phyloP scores from a whole-genome alignment of 2,113 vertebrate genomes.

The Turnix velox region DNA sequence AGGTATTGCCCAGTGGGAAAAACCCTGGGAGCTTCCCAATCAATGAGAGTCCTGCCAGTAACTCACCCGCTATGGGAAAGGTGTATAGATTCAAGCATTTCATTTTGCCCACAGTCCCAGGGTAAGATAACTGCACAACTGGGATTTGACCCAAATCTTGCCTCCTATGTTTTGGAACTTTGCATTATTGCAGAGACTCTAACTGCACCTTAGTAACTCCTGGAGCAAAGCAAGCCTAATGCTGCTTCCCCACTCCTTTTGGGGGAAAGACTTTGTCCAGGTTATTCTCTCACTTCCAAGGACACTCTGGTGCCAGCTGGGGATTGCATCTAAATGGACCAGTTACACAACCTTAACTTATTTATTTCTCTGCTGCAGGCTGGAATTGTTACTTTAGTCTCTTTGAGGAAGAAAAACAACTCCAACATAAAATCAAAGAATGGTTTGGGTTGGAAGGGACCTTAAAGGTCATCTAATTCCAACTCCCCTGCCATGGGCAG shows the following conservation, averaged over 20 bases:
- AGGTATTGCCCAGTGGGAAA: neutral
- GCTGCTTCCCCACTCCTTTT: neutral
- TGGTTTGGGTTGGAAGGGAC: too few relatives aligned
- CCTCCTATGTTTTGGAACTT: neutral
- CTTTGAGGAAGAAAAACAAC: neutral
- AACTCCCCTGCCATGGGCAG: too few relatives aligned
- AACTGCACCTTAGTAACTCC: neutral
- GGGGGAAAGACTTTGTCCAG: neutral
- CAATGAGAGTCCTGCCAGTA: neutral
- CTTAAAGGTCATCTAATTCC: too few relatives aligned
- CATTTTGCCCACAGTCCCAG: neutral
- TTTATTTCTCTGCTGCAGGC: neutral
- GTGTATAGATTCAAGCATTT: neutral
- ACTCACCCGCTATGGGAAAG: neutral
- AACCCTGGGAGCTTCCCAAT: neutral
- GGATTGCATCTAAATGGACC: neutral
- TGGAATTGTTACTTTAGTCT: neutral
- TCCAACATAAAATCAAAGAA: neutral
- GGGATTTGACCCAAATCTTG: neutral
- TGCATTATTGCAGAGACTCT: neutral
- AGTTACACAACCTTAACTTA: neutral
- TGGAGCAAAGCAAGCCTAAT: neutral
- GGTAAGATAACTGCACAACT: neutral
- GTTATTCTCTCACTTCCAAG: neutral
- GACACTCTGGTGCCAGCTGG: neutral